Percentiles rank a stretch among this genome's conserved stretches.
These are phyloP conservation scores for Polietes domitor DNA, from an alignment of 2,888 invertebrate species.

Conservation along the genomic window DNA sequence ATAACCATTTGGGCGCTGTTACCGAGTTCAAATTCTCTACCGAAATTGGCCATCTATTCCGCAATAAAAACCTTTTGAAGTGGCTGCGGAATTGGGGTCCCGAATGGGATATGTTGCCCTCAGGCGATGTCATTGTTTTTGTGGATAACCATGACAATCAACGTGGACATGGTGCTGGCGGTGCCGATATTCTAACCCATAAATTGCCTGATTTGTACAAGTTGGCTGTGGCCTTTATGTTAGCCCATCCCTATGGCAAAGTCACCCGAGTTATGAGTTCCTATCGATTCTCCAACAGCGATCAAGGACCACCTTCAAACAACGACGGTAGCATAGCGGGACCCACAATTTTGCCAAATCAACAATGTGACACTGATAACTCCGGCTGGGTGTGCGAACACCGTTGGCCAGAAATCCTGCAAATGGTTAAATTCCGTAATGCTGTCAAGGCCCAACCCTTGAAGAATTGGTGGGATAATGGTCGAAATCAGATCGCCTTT, in stretches of 20 bases:
- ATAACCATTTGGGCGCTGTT: conserved; percentile 83
- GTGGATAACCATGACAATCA: conserved; percentile 92
- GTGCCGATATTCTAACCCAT: conserved; percentile 81
- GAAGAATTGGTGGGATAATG: conserved; percentile 89
- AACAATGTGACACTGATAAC: conserved; percentile 82
- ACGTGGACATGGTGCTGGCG: conserved; percentile 82
- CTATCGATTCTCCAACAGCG: conserved; percentile 84
- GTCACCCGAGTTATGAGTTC: conserved; percentile 92
- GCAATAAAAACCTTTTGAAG: conserved; percentile 84
- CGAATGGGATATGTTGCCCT: conserved; percentile 84
- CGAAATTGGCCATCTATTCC: conserved; percentile 81
- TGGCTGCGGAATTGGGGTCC: conserved; percentile 85
- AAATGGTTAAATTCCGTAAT: conserved; percentile 89
- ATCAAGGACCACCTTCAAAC: conserved; percentile 85
- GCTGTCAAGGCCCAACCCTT: conserved; percentile 82
- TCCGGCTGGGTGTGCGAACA: conserved; percentile 92
- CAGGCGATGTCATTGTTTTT: conserved; percentile 85
- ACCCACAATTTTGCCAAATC: conserved; percentile 84
- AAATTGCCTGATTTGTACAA: conserved; percentile 85
- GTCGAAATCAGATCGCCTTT: conserved; percentile 90
- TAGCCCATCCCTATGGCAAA: conserved; percentile 90
- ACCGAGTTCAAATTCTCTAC: conserved; percentile 85
- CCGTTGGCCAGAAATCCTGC: conserved; percentile 89
- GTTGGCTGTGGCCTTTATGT: conserved; percentile 90
- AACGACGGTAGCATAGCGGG: conserved; percentile 83